Evolutionary conservation across 2,113 vertebrate species (phyloP).

Genomic region (Rutilus rutilus): DNA sequence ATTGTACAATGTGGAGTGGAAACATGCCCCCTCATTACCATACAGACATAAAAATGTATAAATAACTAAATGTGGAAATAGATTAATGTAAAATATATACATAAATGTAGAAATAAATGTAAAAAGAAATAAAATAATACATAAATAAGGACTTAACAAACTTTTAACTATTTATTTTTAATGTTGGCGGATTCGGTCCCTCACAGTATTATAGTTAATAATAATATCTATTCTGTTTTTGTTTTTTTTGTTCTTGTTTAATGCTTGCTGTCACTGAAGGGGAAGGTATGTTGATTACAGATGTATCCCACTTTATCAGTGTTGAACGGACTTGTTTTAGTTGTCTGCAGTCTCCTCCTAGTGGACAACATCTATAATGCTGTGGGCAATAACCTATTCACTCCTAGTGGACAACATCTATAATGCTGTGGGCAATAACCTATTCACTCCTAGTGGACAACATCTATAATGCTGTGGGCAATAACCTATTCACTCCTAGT

Average conservation of each 20-base stretch:
- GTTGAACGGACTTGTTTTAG: conserved; percentile 39
- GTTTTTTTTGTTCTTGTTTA: conserved; percentile 72
- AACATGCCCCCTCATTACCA: background rate
- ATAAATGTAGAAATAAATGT: background rate
- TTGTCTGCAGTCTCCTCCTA: conserved; percentile 60
- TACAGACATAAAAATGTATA: background rate
- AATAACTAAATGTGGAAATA: background rate
- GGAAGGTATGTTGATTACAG: conserved; percentile 74
- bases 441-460: too few relatives aligned
- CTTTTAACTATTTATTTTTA: background rate
- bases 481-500: too few relatives aligned
- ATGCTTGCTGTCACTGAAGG: conserved; percentile 76
- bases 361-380: conserved; percentile 40
- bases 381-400: conserved; percentile 4
- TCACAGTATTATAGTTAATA: conserved; percentile 56
- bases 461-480: too few relatives aligned
- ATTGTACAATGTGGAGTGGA: background rate
- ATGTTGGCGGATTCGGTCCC: background rate
- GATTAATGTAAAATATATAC: background rate
- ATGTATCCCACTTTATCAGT: conserved; percentile 48
- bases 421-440: too few relatives aligned
- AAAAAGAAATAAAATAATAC: background rate
- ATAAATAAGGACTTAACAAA: background rate
- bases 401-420: too few relatives aligned
- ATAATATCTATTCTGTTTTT: conserved; percentile 70